These are phyloP conservation scores for Lepidocyrtoides sp. DNA, from an alignment of 2,888 invertebrate genomes.

Conservation along the genomic window DNA sequence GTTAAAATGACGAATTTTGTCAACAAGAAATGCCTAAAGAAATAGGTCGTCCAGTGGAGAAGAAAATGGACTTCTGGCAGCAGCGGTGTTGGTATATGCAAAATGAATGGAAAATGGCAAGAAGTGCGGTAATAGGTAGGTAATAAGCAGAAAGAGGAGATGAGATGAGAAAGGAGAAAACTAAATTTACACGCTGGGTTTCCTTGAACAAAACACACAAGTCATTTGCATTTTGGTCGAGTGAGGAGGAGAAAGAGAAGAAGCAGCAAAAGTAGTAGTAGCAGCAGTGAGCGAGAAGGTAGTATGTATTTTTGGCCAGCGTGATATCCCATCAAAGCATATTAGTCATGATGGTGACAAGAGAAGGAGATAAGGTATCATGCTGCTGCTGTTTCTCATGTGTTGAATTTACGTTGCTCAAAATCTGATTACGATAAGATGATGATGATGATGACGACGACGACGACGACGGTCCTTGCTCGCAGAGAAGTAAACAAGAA, in stretches of 20 bases:
- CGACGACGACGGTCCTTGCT: too few species aligned
- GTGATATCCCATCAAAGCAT: background rate
- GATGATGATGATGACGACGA: too few species aligned
- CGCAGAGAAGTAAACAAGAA: too few species aligned
- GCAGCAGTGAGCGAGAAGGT: too few species aligned
- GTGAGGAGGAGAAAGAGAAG: too few species aligned
- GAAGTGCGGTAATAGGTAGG: too few species aligned
- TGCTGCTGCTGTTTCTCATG: too few species aligned
- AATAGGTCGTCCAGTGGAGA: background rate
- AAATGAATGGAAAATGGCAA: background rate
- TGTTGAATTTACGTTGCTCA: background rate
- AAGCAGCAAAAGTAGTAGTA: too few species aligned
- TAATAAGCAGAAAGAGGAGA: background rate
- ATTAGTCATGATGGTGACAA: background rate
- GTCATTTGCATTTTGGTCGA: background rate
- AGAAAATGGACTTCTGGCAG: background rate
- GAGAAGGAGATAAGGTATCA: background rate
- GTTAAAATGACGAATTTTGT: background rate
- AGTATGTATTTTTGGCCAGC: background rate
- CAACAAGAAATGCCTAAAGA: conserved; percentile 9
- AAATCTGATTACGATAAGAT: background rate
- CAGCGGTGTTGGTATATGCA: background rate
- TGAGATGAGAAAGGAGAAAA: background rate
- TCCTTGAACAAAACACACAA: too few species aligned
- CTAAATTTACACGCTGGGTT: background rate